These are phyloP conservation scores for Thermophis baileyi DNA, from an alignment of 2,113 vertebrate genomes.

Conservation along the genomic window DNA sequence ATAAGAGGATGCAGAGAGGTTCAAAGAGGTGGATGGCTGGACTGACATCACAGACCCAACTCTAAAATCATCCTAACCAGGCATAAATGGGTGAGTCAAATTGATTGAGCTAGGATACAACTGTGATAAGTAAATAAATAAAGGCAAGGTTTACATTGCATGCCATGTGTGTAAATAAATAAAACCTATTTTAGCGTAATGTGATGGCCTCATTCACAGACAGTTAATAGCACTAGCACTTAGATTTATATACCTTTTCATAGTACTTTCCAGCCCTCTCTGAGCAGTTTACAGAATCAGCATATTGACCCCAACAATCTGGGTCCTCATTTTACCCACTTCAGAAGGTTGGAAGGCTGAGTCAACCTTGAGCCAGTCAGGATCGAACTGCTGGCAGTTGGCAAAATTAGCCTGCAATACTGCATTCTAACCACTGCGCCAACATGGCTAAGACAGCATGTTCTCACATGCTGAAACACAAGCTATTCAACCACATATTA, in stretches of 20 bases:
- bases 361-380: too few species aligned
- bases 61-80: background rate
- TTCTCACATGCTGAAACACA: background rate
- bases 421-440: background rate
- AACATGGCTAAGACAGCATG: background rate
- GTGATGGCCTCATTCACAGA: background rate
- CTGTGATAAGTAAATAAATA: background rate
- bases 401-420: background rate
- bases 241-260: too few species aligned
- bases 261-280: too few species aligned
- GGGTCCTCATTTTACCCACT: too few species aligned
- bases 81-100: background rate
- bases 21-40: background rate
- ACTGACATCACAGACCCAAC: background rate
- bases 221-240: background rate
- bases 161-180: background rate
- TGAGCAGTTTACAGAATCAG: too few species aligned
- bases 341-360: too few species aligned
- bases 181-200: background rate
- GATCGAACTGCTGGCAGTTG: too few species aligned
- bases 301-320: too few species aligned
- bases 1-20: background rate
- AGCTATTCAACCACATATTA: background rate
- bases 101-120: background rate
- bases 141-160: background rate